Conservation (phyloP, 2,797 vertebrate genomes). For the Anguilla anguilla region DNA sequence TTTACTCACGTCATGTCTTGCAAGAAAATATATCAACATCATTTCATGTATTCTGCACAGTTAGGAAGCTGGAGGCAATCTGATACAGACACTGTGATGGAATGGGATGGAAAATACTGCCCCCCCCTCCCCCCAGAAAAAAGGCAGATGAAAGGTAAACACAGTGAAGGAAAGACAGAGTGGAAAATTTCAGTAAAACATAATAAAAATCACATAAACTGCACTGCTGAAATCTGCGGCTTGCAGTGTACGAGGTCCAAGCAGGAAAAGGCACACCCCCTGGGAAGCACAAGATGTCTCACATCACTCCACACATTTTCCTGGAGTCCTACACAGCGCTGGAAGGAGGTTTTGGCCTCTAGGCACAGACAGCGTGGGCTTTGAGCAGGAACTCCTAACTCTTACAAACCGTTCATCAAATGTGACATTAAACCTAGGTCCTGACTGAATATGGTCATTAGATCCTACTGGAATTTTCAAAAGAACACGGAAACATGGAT, state of each 20-base stretch:
- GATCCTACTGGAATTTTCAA: neutral
- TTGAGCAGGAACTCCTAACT: neutral
- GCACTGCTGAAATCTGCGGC: neutral
- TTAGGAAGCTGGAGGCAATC: neutral
- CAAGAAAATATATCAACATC: neutral
- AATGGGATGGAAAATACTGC: neutral
- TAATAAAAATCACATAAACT: conserved; percentile 6
- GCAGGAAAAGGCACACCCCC: neutral
- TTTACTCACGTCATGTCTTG: neutral
- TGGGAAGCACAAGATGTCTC: neutral
- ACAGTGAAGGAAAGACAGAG: neutral
- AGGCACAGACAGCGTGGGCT: neutral
- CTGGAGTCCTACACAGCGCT: neutral
- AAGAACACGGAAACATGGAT: neutral
- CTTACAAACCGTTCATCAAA: neutral
- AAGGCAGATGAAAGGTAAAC: neutral
- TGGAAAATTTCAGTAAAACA: neutral
- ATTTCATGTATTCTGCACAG: neutral
- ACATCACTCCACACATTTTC: neutral
- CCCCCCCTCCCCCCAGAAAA: neutral
- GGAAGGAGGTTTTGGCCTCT: neutral
- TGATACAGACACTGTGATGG: neutral
- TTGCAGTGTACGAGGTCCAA: neutral
- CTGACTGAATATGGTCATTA: neutral
- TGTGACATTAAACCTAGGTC: neutral